Evolutionary conservation across 2,113 vertebrate species (phyloP).

Genomic region (Amphiprion percula): DNA sequence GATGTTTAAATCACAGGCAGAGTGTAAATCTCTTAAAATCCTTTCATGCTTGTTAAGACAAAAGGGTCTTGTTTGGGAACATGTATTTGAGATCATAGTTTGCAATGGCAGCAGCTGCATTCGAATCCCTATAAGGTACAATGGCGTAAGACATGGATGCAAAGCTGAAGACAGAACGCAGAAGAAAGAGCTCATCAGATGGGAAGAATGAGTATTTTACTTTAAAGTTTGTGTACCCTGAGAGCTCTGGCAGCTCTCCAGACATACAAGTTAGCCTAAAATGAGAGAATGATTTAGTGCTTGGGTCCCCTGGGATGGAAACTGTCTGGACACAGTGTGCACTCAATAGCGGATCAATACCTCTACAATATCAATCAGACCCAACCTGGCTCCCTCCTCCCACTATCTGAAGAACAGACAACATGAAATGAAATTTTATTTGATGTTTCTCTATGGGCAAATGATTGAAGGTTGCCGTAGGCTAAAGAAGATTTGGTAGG

Average conservation of each 20-base stretch:
- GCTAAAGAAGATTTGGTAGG: conserved; percentile 59
- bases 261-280: conserved; percentile 54
- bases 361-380: conserved; percentile 65
- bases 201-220: conserved; percentile 44
- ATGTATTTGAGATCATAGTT: conserved; percentile 71
- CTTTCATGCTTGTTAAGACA: conserved; percentile 79
- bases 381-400: conserved; percentile 51
- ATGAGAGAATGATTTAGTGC: conserved; percentile 66
- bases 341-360: conserved; percentile 78
- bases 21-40: conserved; percentile 80
- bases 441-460: conserved; percentile 68
- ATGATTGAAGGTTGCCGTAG: conserved; percentile 70
- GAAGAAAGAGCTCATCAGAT: conserved; percentile 13
- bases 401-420: conserved; percentile 55
- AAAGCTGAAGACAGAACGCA: conserved; percentile 26
- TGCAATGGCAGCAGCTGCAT: conserved; percentile 46
- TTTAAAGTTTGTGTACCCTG: conserved; percentile 49
- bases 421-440: conserved; percentile 73
- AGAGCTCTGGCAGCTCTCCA: conserved; percentile 41
- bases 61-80: conserved; percentile 70
- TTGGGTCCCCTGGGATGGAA: conserved; percentile 53
- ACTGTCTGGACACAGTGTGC: conserved; percentile 67
- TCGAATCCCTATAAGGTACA: conserved; percentile 55
- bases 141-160: conserved; percentile 29
- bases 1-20: conserved; percentile 81